Base-by-base conservation (phyloP, 2,797 vertebrate genomes). In the Gymnothorax javanicus region DNA sequence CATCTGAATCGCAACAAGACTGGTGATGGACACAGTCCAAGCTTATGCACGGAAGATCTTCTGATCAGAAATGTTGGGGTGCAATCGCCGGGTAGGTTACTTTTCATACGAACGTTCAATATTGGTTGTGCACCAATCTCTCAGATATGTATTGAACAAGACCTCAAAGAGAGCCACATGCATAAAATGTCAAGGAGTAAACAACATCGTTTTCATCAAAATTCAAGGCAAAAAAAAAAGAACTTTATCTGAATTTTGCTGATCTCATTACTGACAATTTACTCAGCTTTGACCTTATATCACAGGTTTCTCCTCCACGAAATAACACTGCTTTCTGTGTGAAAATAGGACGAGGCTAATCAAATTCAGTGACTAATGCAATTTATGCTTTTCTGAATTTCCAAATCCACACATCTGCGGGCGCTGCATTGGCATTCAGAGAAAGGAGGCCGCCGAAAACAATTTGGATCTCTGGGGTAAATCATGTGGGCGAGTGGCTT, bases 381-480 rank as follows among this genome's bases (percentile, higher is more conserved):
- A 83, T 83, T 59, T 60, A 52, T 84, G 43, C 5, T 27, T 67
- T 86, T 81, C 79, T 9, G 25, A 27, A 77, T 43, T 1, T 77
- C 59, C 8, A 43, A 43, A 43, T 13, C 5, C 15, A 52, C 73
- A 50, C 13, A 77, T 77, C 33, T 50, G n/a, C 33, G 33, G 20
- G 3, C n/a, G 27, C 50, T 15, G 33, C 23, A 73, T 71, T 85
- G 57, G 5, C 67, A 25, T 73, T 56, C 43, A 43, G 11, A 7
- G 50, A 52, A 85, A 85, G 20, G 43, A 25, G 13, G 13, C 67
- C 73, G 43, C 84, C 84, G 57, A 85, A 64, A 71, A 73, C 67
- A 85, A 85, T 85, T 85, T 85, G 54, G 67, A 60, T 77, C 54
- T 59, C 56, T 43, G 7, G 71, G 77, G 50, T 56, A 81, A 81